A percentile compares a stretch with the other conserved stretches of the same genome.
phyloP scores from a whole-genome alignment of 1,140 invertebrate species.

The Galendromus occidentalis region DNA sequence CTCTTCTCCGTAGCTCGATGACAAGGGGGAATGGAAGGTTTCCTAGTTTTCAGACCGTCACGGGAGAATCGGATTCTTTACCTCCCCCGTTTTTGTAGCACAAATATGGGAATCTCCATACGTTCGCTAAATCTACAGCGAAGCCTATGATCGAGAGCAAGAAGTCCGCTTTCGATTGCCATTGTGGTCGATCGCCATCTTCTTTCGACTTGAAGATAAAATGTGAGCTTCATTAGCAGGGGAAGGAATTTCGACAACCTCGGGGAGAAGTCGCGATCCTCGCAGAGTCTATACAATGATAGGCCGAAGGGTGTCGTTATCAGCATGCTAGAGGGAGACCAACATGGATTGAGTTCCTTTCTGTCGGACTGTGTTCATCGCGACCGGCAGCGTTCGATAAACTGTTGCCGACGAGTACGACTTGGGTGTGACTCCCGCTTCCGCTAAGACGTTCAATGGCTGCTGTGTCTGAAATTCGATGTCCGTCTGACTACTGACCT shows the following conservation, averaged over 20 bases:
- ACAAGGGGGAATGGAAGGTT: too few relatives aligned
- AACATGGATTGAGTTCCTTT: not conserved
- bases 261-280: not conserved
- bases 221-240: too few relatives aligned
- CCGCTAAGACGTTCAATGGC: not conserved
- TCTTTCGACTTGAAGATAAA: not conserved
- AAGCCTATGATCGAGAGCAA: constrained; percentile 65
- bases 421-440: not conserved
- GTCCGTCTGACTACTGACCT: not conserved
- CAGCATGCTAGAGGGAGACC: not conserved
- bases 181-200: constrained; percentile 22
- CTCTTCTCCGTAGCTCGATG: not conserved
- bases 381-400: not conserved
- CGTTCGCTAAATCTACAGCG: constrained; percentile 61
- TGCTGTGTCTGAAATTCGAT: not conserved
- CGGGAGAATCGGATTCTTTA: too few relatives aligned
- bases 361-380: not conserved
- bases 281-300: constrained; percentile 9
- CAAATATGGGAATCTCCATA: constrained; percentile 59
- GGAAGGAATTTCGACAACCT: not conserved
- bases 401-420: not conserved
- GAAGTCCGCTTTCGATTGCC: constrained; percentile 64
- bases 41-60: too few relatives aligned
- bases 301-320: too few relatives aligned
- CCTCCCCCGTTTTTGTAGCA: constrained; percentile 59